Percentiles rank a stretch among this genome's conserved stretches.
phyloP scores from a whole-genome alignment of 2,113 vertebrate species.

The Mus musculus region GRCm39 chr5:118347001-118347500 shows the following conservation, averaged over 20 bases:
- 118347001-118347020: too few species aligned
- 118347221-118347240: too few species aligned
- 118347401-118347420: neutral
- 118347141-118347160: neutral
- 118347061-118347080: neutral
- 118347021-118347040: neutral
- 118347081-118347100: neutral
- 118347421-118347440: neutral
- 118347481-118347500: too few species aligned
- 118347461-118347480: neutral
- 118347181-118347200: neutral
- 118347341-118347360: neutral
- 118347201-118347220: neutral
- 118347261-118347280: neutral
- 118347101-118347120: too few species aligned
- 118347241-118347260: neutral
- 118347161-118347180: too few species aligned
- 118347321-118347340: neutral
- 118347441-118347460: neutral
- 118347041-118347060: neutral
- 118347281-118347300: neutral
- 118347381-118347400: neutral
- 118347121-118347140: neutral
- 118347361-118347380: neutral
- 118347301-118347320: neutral